phyloP scores from a whole-genome alignment of 1,140 invertebrate species.

The Meloidogyne hapla region DNA sequence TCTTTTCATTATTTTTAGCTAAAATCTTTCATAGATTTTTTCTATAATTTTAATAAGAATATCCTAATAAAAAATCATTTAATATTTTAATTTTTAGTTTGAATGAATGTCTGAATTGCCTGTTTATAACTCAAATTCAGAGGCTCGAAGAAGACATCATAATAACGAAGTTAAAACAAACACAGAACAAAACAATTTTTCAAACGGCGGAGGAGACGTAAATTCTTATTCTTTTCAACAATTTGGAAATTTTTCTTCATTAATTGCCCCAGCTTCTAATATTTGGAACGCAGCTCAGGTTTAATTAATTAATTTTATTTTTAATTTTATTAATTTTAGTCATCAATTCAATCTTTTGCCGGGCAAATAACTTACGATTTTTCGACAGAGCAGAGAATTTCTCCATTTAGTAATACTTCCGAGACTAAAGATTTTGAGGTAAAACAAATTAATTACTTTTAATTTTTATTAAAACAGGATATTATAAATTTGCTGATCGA shows the following conservation, averaged over 20 bases:
- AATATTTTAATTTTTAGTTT: neutral
- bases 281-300: constrained; percentile 44
- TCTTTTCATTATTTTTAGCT: neutral
- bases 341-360: constrained; percentile 41
- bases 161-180: constrained; percentile 13
- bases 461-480: constrained; percentile 7
- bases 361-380: constrained; percentile 27
- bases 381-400: neutral
- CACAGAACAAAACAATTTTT: neutral
- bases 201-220: neutral
- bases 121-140: constrained; percentile 14
- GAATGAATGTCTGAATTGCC: constrained; percentile 44
- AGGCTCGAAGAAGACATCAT: constrained; percentile 32
- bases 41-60: neutral
- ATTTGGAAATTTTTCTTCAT: constrained; percentile 28
- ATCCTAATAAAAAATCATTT: too few species aligned
- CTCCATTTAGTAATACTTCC: constrained; percentile 1
- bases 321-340: constrained; percentile 32
- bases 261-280: constrained; percentile 30
- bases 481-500: constrained; percentile 14
- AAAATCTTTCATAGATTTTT: neutral
- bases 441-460: constrained; percentile 1
- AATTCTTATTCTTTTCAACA: neutral
- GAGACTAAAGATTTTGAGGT: constrained; percentile 12
- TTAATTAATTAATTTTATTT: constrained; percentile 25